Evolutionary conservation across 2,113 vertebrate species (phyloP).

Genomic region (Puffinus mauretanicus): DNA sequence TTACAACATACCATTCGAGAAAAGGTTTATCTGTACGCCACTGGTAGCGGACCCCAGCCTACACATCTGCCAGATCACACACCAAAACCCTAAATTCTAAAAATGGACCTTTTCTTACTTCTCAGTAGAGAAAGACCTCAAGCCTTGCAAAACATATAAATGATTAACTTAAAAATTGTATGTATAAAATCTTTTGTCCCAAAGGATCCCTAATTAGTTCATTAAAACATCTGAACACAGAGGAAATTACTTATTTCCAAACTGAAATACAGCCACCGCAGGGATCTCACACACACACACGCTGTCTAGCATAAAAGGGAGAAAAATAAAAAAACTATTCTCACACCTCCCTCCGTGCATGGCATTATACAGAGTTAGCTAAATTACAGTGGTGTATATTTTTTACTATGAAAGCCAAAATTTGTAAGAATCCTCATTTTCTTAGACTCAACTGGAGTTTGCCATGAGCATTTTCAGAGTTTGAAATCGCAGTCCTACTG

Average conservation of each 20-base stretch:
- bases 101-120: not conserved
- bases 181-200: not conserved
- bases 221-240: not conserved
- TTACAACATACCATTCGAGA: not conserved
- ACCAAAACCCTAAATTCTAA: not conserved
- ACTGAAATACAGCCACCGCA: not conserved
- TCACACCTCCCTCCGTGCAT: not conserved
- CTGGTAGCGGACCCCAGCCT: not conserved
- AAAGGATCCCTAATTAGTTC: not conserved
- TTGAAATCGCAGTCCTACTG: not conserved
- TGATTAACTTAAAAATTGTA: not conserved
- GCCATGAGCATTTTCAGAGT: not conserved
- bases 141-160: not conserved
- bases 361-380: not conserved
- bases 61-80: not conserved
- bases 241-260: conserved; percentile 1
- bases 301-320: not conserved
- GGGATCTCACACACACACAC: not conserved
- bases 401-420: not conserved
- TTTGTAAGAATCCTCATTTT: not conserved
- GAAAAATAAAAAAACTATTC: not conserved
- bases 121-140: not conserved
- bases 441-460: not conserved
- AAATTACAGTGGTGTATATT: not conserved
- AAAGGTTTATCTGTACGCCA: not conserved